Percentiles rank a stretch among this genome's conserved stretches.
These are phyloP conservation scores for Drosophila nr. fundita DNA, from an alignment of 2,888 invertebrate species.

Conservation along the genomic window DNA sequence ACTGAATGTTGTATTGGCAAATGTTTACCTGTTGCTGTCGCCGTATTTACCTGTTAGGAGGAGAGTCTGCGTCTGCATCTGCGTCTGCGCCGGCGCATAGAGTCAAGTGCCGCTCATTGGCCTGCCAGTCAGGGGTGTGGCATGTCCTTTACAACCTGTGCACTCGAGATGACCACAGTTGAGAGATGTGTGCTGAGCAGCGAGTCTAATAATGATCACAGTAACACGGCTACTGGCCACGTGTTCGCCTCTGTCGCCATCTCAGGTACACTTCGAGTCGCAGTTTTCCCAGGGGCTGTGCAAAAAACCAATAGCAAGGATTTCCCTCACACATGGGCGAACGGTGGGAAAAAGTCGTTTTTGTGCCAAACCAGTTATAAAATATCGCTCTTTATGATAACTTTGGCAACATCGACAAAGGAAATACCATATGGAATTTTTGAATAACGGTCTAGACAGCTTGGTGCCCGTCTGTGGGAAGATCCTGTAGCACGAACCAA, in stretches of 20 bases:
- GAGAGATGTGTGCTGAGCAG: constrained; percentile 23
- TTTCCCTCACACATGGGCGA: constrained; percentile 62
- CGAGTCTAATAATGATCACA: constrained; percentile 36
- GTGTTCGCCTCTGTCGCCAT: constrained; percentile 38
- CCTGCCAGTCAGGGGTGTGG: constrained; percentile 35
- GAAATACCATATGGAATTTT: constrained; percentile 57
- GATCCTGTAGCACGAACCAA: constrained; percentile 64
- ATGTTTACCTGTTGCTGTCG: constrained; percentile 74
- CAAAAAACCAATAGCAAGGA: constrained; percentile 70
- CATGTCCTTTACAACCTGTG: constrained; percentile 67
- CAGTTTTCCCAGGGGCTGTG: constrained; percentile 52
- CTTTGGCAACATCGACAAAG: constrained; percentile 39
- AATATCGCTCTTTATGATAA: constrained; percentile 62
- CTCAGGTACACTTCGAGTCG: constrained; percentile 35
- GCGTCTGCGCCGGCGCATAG: constrained; percentile 77
- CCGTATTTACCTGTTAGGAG: constrained; percentile 69
- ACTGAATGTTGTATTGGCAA: constrained; percentile 57
- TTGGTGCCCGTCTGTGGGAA: constrained; percentile 59
- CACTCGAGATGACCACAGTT: constrained; percentile 73
- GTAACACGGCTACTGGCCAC: constrained; percentile 56
- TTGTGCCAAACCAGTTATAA: constrained; percentile 66
- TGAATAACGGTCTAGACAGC: constrained; percentile 53
- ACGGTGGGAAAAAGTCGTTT: constrained; percentile 54
- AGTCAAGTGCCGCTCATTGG: constrained; percentile 74
- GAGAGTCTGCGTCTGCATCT: constrained; percentile 43